Base-by-base conservation (phyloP, 2,113 vertebrate genomes). In the Mustela nigripes region DNA sequence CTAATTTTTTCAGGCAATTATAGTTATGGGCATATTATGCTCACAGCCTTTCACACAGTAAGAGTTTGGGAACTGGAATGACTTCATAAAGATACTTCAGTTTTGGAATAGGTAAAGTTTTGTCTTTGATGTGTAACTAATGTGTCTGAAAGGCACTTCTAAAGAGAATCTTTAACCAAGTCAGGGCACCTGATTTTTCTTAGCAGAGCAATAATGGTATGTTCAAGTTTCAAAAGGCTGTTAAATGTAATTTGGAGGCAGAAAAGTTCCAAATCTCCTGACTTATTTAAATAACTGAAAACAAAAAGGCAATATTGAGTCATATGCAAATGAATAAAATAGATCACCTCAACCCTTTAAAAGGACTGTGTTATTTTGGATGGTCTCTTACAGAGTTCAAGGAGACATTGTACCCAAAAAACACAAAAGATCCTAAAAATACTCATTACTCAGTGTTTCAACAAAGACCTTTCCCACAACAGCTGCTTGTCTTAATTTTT, bases 71-170 rank as follows among this genome's bases (percentile, higher is more conserved):
- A 48, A 62, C 45, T 65, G 90, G 65, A 67, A 73, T 62, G 42
- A 19, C 53, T 97, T 91, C 26, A n/a, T 73, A 90, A 79, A 56
- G 39, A 65, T 21, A 21, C 22, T 93, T 87, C 12, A 74, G 31
- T 85, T 67, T 96, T 92, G 85, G 65, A 96, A 85, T 48, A 85
- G 80, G 18, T 73, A 22, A 31, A 63, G 19, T 45, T 79, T 65
- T 94, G n/a, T 76, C 65, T 97, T 92, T 94, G 71, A 74, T 81
- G 48, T 79, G 12, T 73, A 50, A 53, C 67, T 96, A 94, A 84
- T 90, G 31, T 93, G 7, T 80, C 76, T 91, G 28, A 63, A 95
- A 93, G 62, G 28, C 18, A 42, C 22, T 22, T 89, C 26, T 50
- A 24, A 69, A 86, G 94, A 31, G 39, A 14, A 69, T 74, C 5